These are phyloP conservation scores for Herpailurus yagouaroundi DNA, from an alignment of 2,113 vertebrate genomes.

Conservation along the genomic window DNA sequence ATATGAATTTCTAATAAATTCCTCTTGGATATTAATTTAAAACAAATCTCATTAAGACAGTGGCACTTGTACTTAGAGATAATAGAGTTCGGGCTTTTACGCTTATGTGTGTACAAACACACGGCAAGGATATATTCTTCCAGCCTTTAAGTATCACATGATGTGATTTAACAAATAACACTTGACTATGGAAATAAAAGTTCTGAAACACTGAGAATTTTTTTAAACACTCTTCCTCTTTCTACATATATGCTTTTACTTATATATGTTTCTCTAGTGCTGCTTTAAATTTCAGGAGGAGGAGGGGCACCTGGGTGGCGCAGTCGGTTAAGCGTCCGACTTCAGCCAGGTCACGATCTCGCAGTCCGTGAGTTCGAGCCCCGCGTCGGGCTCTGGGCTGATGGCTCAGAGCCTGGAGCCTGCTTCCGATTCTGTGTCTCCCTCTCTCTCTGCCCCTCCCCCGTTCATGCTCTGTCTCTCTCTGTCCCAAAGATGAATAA, in stretches of 20 bases:
- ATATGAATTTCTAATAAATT: constrained; percentile 28
- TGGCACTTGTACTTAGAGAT: background rate
- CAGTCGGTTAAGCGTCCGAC: too few species aligned
- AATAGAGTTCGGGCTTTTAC: background rate
- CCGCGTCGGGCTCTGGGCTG: too few species aligned
- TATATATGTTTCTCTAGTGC: background rate
- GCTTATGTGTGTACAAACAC: background rate
- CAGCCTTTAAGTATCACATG: background rate
- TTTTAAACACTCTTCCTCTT: background rate
- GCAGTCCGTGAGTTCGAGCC: too few species aligned
- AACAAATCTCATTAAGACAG: constrained; percentile 26
- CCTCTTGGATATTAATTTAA: constrained; percentile 28
- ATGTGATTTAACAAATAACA: background rate
- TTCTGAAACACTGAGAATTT: background rate
- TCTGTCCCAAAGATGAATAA: too few species aligned
- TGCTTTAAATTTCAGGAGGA: constrained; percentile 51
- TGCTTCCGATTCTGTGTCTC: too few species aligned
- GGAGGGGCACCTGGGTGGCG: too few species aligned
- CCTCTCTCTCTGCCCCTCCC: too few species aligned
- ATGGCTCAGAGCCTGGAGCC: too few species aligned
- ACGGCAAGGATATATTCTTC: background rate
- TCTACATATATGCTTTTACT: background rate
- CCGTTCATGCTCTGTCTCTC: too few species aligned
- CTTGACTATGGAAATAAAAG: background rate
- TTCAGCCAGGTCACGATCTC: too few species aligned